Conservation (phyloP, 1,140 invertebrate genomes). For the Aradophagus sp. region DNA sequence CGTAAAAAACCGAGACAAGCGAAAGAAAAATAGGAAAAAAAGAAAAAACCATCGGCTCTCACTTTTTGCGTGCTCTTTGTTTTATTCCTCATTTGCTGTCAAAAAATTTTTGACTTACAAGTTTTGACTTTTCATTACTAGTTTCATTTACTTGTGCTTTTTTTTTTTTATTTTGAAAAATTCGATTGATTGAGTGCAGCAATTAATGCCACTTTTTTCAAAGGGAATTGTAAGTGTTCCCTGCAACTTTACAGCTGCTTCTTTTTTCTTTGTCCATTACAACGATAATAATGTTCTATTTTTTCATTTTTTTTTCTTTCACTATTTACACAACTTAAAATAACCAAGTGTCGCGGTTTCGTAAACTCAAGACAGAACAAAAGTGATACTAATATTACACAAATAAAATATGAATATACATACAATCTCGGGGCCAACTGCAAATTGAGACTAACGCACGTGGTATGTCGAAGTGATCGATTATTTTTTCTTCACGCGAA, state of each 20-base stretch:
- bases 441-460: conserved; percentile 56
- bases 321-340: conserved; percentile 64
- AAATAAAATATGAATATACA: conserved; percentile 64
- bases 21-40: background rate
- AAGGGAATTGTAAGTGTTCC: conserved; percentile 55
- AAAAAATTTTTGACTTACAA: too few relatives aligned
- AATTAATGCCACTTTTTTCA: conserved; percentile 37
- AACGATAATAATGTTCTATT: conserved; percentile 61
- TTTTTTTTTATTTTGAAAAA: conserved; percentile 20
- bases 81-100: too few relatives aligned
- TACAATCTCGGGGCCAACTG: conserved; percentile 58
- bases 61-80: too few relatives aligned
- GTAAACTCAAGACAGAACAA: conserved; percentile 63
- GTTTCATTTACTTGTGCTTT: too few relatives aligned
- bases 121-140: too few relatives aligned
- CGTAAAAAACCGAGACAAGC: conserved; percentile 25
- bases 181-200: conserved; percentile 35
- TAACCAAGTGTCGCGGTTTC: conserved; percentile 50
- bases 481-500: background rate
- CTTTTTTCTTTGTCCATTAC: conserved; percentile 52
- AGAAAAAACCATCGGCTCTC: too few relatives aligned
- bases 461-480: conserved; percentile 1
- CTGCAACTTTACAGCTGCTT: conserved; percentile 53
- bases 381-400: conserved; percentile 69
- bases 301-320: conserved; percentile 43